phyloP scores from a whole-genome alignment of 2,888 invertebrate species.

The Leptothorax acervorum region DNA sequence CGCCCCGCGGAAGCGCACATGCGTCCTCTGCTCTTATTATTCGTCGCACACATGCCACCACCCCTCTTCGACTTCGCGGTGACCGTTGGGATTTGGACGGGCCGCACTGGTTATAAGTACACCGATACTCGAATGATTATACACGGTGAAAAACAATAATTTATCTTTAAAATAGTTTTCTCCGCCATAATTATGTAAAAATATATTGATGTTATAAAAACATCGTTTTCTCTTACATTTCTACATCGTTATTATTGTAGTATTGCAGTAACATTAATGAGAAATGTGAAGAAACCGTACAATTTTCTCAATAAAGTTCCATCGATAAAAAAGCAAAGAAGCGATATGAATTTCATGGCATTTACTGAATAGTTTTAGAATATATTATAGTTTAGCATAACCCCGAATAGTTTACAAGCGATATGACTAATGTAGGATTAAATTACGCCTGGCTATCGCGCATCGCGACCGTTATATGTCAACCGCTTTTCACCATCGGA shows the following conservation, averaged over 20 bases:
- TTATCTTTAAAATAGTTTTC: not conserved
- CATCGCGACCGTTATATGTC: conserved; percentile 46
- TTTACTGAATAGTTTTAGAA: not conserved
- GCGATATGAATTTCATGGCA: not conserved
- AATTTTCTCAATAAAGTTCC: not conserved
- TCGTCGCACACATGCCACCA: conserved; percentile 70
- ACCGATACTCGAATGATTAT: not conserved
- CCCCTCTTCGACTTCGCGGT: conserved; percentile 58
- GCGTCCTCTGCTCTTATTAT: conserved; percentile 70
- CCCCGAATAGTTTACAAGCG: not conserved
- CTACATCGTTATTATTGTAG: not conserved
- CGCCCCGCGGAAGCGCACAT: conserved; percentile 72
- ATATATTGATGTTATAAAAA: not conserved
- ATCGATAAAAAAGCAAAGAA: not conserved
- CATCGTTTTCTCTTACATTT: not conserved
- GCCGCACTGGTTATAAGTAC: conserved; percentile 12
- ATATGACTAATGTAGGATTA: conserved; percentile 2
- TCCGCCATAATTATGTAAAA: not conserved
- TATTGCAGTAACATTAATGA: not conserved
- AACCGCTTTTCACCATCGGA: conserved; percentile 10
- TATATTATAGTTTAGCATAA: not conserved
- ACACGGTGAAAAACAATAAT: not conserved
- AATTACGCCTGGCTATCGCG: not conserved
- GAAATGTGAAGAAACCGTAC: not conserved
- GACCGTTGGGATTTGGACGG: conserved; percentile 70